phyloP scores from a whole-genome alignment of 2,888 invertebrate genomes.

The Ichneumoninae sp. region DNA sequence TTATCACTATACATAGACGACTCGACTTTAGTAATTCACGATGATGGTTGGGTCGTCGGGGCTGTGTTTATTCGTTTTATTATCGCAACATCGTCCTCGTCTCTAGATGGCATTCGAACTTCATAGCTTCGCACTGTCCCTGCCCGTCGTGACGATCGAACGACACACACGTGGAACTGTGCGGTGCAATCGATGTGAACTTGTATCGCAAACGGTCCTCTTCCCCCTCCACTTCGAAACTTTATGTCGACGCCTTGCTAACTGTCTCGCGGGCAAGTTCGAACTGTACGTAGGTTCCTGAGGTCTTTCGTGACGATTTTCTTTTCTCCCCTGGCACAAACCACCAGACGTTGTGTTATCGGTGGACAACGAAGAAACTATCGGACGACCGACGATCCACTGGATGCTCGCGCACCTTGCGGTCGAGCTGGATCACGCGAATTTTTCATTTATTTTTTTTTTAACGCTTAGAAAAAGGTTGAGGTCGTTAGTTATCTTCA shows the following conservation, averaged over 20 bases:
- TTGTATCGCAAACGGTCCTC: background rate
- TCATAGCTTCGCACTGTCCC: conserved; percentile 45
- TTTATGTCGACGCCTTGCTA: background rate
- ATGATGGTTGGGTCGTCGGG: background rate
- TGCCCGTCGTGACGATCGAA: conserved; percentile 51
- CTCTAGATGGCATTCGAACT: conserved; percentile 42
- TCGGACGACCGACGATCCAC: conserved; percentile 9
- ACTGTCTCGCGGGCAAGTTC: background rate
- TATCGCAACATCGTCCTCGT: background rate
- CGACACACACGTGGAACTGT: conserved; percentile 61
- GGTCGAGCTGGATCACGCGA: conserved; percentile 5
- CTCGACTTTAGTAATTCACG: background rate
- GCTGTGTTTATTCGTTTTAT: conserved; percentile 16
- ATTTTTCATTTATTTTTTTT: background rate
- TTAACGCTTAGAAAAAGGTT: background rate
- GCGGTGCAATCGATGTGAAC: conserved; percentile 43
- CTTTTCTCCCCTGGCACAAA: no score
- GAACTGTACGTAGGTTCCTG: conserved; percentile 6
- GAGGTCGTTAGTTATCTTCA: conserved; percentile 6
- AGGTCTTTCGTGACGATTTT: background rate
- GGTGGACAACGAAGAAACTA: background rate
- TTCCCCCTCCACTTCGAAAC: conserved; percentile 5
- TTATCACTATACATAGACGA: background rate
- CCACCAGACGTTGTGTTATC: conserved; percentile 1
- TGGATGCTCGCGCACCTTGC: background rate